These are phyloP conservation scores for Therioaphis trifolii DNA, from an alignment of 2,888 invertebrate species.

Conservation along the genomic window DNA sequence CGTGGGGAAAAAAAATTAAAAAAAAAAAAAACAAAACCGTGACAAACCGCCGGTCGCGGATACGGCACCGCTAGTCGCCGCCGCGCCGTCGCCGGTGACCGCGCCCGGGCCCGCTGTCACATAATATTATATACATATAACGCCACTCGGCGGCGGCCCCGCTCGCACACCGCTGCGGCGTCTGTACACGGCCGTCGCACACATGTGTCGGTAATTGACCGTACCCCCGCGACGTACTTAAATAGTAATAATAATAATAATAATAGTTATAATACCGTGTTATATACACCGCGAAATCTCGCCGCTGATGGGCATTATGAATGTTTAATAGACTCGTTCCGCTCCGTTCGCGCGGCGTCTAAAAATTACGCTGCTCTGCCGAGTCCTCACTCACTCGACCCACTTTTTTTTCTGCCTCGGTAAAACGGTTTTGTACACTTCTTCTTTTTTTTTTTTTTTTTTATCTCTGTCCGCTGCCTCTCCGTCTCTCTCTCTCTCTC, in stretches of 20 bases:
- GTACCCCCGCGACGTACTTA: background rate
- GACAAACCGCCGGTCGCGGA: no score
- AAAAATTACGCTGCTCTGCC: no score
- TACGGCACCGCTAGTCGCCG: no score
- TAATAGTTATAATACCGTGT: background rate
- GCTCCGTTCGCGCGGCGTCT: no score
- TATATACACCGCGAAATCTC: no score
- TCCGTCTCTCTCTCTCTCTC: background rate
- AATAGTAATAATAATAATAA: background rate
- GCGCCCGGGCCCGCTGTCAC: no score
- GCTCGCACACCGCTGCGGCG: no score
- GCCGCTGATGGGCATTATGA: constrained; percentile 31
- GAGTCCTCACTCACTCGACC: constrained; percentile 21
- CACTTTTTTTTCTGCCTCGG: constrained; percentile 7
- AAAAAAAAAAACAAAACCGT: no score
- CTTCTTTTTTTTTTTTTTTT: background rate
- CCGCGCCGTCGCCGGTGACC: background rate
- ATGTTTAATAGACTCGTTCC: constrained; percentile 1
- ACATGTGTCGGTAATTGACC: constrained; percentile 47
- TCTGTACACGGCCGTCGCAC: no score
- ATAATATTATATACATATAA: background rate
- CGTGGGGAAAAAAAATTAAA: no score
- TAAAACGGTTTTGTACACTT: constrained; percentile 10
- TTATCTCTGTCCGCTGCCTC: background rate
- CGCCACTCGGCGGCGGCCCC: no score